Evolutionary conservation across 2,113 vertebrate genomes (phyloP), one percentile per base, ranked within the genome.

Genomic region (Cyanoliseus patagonus): DNA sequence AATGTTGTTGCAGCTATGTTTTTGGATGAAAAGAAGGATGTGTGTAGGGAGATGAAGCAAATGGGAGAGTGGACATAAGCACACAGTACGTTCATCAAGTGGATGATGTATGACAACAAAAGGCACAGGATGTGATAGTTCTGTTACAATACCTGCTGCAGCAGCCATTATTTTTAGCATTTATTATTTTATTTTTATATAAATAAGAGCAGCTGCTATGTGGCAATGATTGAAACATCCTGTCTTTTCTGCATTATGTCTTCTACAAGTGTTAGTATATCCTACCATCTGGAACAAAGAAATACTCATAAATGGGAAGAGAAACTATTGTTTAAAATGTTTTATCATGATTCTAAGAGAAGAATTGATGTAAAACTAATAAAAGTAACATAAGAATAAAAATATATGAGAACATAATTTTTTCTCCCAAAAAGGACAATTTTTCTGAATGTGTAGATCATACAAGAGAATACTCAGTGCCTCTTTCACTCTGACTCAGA

Each of bases 201-300:
- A 86, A 80, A 88, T 78, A 86, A 51, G 25, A 42, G 61, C 76
- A 88, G 73, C 69, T 94, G 46, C 49, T 84, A 79, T 66, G 76
- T 66, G 46, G 64, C 51, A 89, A 42, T 86, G 77, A 62, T 39
- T 92, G 84, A 73, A 95, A 84, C 61, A 72, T 73, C 42, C 74
- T 84, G 73, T 52, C 77, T 82, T 91, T 84, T 87, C 94, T 94
- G 89, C 83, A 41, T 89, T 92, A 72, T 84, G 18, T 92, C 66
- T 94, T 75, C 78, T 87, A 84, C 64, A 11, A 61, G 10, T 30
- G 17, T 81, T 91, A 93, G 80, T 51, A 46, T 86, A 83, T 77
- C 33, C 33, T 68, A 92, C 17, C 51, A 73, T 64, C 73, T 83
- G 42, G 62, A 92, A 91, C 49, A 86, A 75, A 70, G 61, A 69